Conservation (phyloP, 2,888 invertebrate genomes). For the Hyppa rectilinea region DNA sequence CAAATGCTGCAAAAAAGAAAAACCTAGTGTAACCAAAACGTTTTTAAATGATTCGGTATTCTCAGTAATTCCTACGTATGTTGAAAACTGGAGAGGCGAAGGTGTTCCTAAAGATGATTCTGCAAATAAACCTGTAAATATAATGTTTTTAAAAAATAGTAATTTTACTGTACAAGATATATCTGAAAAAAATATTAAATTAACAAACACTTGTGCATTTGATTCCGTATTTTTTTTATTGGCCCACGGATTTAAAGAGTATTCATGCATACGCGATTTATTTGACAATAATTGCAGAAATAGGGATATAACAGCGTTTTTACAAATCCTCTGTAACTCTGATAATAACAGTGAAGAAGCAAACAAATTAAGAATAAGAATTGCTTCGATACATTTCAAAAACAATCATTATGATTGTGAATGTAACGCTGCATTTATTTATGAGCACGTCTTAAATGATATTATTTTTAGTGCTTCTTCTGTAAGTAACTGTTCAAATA, state of each 20-base stretch:
- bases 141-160: too few species aligned
- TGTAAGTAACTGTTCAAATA: conserved; percentile 51
- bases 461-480: conserved; percentile 50
- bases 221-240: conserved; percentile 52
- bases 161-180: conserved; percentile 45
- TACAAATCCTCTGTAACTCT: conserved; percentile 48
- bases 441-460: conserved; percentile 49
- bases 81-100: conserved; percentile 54
- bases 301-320: conserved; percentile 54
- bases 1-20: conserved; percentile 50
- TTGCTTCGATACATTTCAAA: conserved; percentile 51
- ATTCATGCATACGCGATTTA: conserved; percentile 48
- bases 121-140: conserved; percentile 50
- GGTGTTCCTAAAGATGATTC: conserved; percentile 49
- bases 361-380: conserved; percentile 53
- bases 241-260: conserved; percentile 49
- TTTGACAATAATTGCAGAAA: conserved; percentile 52
- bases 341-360: conserved; percentile 48
- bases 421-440: conserved; percentile 53
- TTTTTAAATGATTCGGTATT: conserved; percentile 52
- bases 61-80: conserved; percentile 51
- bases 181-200: conserved; percentile 43
- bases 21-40: conserved; percentile 48
- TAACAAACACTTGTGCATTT: conserved; percentile 50
- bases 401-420: conserved; percentile 46